These are phyloP conservation scores for Pitangus sulphuratus DNA, from an alignment of 2,797 vertebrate genomes.

Conservation along the genomic window DNA sequence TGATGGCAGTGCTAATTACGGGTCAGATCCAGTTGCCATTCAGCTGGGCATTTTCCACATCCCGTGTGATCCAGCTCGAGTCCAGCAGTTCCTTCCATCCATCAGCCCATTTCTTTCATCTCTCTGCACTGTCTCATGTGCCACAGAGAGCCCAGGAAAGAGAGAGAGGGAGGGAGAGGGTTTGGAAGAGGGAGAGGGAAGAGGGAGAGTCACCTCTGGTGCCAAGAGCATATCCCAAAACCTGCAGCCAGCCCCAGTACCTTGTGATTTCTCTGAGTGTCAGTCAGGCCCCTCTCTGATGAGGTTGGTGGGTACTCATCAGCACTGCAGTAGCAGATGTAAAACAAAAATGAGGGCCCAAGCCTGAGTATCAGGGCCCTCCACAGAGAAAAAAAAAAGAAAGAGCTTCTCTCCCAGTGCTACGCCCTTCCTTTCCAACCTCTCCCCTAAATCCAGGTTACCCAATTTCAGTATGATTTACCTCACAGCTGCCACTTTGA, in stretches of 20 bases:
- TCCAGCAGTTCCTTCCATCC: not conserved
- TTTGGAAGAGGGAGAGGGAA: not conserved
- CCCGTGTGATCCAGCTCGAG: accelerated
- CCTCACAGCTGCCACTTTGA: constrained; percentile 21
- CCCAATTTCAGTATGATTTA: constrained; percentile 23
- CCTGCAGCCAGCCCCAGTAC: not conserved
- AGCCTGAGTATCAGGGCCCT: not conserved
- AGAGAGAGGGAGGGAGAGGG: not conserved
- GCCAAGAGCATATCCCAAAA: not conserved
- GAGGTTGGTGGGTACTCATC: accelerated
- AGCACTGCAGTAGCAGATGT: not conserved
- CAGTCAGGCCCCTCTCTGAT: not conserved
- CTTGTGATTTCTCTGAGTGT: not conserved
- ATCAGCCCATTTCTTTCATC: not conserved
- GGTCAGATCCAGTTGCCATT: not conserved
- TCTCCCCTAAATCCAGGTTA: constrained; percentile 57
- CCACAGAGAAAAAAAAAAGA: not conserved
- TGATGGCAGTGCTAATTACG: not conserved
- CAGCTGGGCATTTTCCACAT: not conserved
- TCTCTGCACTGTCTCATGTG: not conserved
- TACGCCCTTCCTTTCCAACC: constrained; percentile 51
- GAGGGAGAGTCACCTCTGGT: not conserved
- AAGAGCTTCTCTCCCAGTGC: not conserved
- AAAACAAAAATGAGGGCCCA: not conserved
- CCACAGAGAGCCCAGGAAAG: not conserved